Conservation (phyloP, 2,797 vertebrate genomes). For the Heterohyrax brucei region DNA sequence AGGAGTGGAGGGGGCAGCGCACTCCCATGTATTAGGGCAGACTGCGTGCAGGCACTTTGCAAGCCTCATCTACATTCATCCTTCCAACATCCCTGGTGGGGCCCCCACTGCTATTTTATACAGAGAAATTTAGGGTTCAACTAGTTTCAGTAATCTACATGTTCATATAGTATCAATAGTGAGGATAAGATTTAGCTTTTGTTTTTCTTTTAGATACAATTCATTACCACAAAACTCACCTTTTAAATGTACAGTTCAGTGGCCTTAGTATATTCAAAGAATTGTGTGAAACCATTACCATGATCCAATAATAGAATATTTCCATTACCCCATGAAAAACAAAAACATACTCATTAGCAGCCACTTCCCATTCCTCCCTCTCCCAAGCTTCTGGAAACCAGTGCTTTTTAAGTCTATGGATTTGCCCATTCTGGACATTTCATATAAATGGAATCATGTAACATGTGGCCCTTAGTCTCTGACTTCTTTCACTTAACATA, state of each 20-base stretch:
- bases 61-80: background rate
- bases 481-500: too few relatives aligned
- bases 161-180: background rate
- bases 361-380: background rate
- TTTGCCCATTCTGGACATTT: background rate
- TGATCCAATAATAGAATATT: background rate
- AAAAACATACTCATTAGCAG: background rate
- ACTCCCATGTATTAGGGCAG: background rate
- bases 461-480: too few relatives aligned
- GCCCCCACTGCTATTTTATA: conserved; percentile 3
- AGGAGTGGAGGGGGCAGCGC: background rate
- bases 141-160: conserved; percentile 9
- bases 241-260: too few relatives aligned
- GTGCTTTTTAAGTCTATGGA: conserved; percentile 2
- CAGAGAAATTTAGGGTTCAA: background rate
- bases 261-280: too few relatives aligned
- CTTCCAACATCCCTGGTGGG: background rate
- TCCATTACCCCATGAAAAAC: background rate
- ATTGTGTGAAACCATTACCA: too few relatives aligned
- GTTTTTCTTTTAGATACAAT: conserved; percentile 28
- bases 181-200: background rate
- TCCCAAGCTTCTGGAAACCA: background rate
- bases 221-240: background rate
- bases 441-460: too few relatives aligned
- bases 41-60: background rate